Evolutionary conservation across 2,797 vertebrate genomes (phyloP).

Genomic region (Diplodus sargus): DNA sequence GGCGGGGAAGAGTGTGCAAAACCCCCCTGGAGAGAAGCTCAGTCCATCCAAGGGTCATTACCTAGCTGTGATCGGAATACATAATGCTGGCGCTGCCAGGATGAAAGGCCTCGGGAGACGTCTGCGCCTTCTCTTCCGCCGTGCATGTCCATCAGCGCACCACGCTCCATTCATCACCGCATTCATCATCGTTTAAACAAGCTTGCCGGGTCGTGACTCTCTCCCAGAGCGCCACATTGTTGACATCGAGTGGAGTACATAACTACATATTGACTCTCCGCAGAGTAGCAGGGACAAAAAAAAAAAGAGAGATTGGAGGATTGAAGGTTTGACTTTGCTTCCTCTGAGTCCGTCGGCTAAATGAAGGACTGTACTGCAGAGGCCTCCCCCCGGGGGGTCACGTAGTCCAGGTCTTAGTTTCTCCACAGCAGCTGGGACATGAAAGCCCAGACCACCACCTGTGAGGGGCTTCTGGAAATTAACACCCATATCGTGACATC

Average conservation of each 20-base stretch:
- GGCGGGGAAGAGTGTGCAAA: conserved; percentile 18
- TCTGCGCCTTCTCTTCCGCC: conserved; percentile 18
- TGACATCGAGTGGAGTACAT: conserved; percentile 64
- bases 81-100: conserved; percentile 51
- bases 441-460: conserved; percentile 67
- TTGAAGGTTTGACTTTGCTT: conserved; percentile 65
- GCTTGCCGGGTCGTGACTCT: conserved; percentile 57
- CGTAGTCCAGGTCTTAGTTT: conserved; percentile 36
- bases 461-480: conserved; percentile 61
- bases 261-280: conserved; percentile 74
- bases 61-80: conserved; percentile 69
- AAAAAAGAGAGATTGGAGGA: conserved; percentile 24
- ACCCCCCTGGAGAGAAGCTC: conserved; percentile 48
- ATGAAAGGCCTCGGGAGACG: conserved; percentile 70
- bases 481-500: conserved; percentile 65
- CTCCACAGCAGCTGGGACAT: conserved; percentile 60
- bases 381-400: background rate
- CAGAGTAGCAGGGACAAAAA: conserved; percentile 24
- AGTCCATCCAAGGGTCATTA: conserved; percentile 75
- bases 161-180: conserved; percentile 48
- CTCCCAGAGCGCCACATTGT: conserved; percentile 49
- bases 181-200: conserved; percentile 68
- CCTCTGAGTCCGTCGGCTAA: conserved; percentile 46
- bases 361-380: conserved; percentile 56
- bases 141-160: conserved; percentile 54